Conservation (phyloP, 2,113 vertebrate genomes). For the Perognathus longimembris region DNA sequence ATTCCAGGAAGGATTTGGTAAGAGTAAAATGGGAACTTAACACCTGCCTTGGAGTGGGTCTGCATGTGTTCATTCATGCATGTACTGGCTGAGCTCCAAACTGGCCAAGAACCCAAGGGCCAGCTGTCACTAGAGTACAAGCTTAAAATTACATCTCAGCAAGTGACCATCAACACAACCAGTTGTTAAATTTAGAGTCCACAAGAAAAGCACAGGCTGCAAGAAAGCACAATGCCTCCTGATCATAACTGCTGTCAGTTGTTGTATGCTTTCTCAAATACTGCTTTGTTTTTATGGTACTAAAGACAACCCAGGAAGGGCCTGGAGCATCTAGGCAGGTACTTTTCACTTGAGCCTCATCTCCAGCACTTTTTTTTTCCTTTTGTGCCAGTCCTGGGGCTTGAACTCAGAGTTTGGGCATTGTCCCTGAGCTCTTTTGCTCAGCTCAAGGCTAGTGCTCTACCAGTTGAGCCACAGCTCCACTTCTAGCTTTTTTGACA, state of each 20-base stretch:
- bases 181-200: not conserved
- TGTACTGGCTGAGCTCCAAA: not conserved
- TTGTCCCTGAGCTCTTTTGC: too few species aligned
- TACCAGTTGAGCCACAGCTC: too few species aligned
- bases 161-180: not conserved
- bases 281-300: too few species aligned
- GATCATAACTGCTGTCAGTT: not conserved
- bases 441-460: too few species aligned
- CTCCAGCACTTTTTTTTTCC: too few species aligned
- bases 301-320: too few species aligned
- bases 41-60: not conserved
- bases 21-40: not conserved
- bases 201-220: not conserved
- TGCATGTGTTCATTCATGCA: not conserved
- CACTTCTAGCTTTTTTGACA: too few species aligned
- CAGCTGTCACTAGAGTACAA: constrained; percentile 13
- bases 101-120: not conserved
- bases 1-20: constrained; percentile 9
- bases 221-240: not conserved
- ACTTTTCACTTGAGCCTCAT: too few species aligned
- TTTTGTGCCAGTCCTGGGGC: too few species aligned
- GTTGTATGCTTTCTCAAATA: not conserved
- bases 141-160: not conserved
- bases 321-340: too few species aligned
- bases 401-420: too few species aligned